phyloP scores from a whole-genome alignment of 2,797 vertebrate species.

The Remorina albescens region DNA sequence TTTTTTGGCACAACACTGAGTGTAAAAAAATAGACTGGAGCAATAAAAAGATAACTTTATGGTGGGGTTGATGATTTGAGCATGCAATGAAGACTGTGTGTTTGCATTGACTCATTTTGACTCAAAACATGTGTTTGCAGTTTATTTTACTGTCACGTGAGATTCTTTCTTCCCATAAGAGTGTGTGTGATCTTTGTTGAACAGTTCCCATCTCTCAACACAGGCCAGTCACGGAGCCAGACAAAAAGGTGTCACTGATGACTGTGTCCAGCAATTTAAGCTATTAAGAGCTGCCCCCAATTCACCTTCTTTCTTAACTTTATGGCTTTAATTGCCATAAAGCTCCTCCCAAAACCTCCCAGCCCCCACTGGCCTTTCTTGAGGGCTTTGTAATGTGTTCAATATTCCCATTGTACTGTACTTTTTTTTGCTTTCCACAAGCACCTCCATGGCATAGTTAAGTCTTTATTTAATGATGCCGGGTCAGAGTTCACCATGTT shows the following conservation, averaged over 20 bases:
- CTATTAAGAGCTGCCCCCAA: constrained; percentile 77
- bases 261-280: constrained; percentile 80
- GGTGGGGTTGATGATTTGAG: not conserved
- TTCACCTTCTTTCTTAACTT: constrained; percentile 80
- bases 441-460: constrained; percentile 39
- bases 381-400: constrained; percentile 66
- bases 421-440: constrained; percentile 26
- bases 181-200: constrained; percentile 72
- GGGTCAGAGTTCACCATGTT: constrained; percentile 74
- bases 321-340: constrained; percentile 81
- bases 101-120: not conserved
- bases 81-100: constrained; percentile 8
- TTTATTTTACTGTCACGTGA: constrained; percentile 72
- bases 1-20: not conserved
- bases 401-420: constrained; percentile 75
- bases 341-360: constrained; percentile 68
- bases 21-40: not conserved
- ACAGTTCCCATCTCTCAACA: constrained; percentile 65
- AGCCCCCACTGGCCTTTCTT: constrained; percentile 50
- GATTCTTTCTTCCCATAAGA: constrained; percentile 61
- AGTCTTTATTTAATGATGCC: constrained; percentile 58
- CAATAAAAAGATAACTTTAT: not conserved
- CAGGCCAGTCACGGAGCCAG: constrained; percentile 59
- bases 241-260: constrained; percentile 83
- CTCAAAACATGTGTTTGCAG: constrained; percentile 23